These are phyloP conservation scores for Spialia ferax DNA, from an alignment of 2,888 invertebrate genomes.

Conservation along the genomic window DNA sequence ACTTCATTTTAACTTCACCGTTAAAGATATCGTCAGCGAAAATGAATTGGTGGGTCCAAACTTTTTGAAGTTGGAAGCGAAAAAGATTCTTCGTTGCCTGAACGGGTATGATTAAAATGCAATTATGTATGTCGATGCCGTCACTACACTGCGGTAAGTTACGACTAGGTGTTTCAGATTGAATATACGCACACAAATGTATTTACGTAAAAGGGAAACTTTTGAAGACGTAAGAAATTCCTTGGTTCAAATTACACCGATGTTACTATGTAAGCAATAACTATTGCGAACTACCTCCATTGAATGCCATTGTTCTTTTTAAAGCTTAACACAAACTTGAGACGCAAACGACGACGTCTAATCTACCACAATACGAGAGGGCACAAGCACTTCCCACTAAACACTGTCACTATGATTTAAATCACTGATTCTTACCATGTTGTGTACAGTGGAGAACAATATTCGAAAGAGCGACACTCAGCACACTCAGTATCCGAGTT, in stretches of 20 bases:
- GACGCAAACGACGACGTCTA: not conserved
- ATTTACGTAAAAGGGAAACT: not conserved
- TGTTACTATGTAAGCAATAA: slow-evolving; percentile 8
- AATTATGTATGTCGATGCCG: not conserved
- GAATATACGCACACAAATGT: not conserved
- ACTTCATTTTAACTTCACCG: slow-evolving; percentile 5
- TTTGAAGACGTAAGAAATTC: slow-evolving; percentile 14
- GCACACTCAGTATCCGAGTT: slow-evolving; percentile 37
- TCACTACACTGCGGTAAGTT: not conserved
- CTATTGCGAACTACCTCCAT: slow-evolving; percentile 31
- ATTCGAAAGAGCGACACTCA: slow-evolving; percentile 30
- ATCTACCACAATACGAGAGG: slow-evolving; percentile 34
- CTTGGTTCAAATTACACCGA: slow-evolving; percentile 23
- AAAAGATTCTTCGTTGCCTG: not conserved
- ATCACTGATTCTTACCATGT: slow-evolving; percentile 78
- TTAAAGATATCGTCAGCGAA: not conserved
- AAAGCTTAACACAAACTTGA: slow-evolving; percentile 16
- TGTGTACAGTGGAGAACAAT: slow-evolving; percentile 62
- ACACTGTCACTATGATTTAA: slow-evolving; percentile 63
- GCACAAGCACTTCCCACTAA: slow-evolving; percentile 61
- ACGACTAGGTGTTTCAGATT: not conserved
- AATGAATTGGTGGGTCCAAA: not conserved
- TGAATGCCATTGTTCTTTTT: slow-evolving; percentile 8
- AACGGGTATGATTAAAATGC: not conserved
- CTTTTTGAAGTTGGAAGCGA: not conserved